Base-by-base conservation (phyloP, 2,888 invertebrate species). In the Chrysodeixis includens region DNA sequence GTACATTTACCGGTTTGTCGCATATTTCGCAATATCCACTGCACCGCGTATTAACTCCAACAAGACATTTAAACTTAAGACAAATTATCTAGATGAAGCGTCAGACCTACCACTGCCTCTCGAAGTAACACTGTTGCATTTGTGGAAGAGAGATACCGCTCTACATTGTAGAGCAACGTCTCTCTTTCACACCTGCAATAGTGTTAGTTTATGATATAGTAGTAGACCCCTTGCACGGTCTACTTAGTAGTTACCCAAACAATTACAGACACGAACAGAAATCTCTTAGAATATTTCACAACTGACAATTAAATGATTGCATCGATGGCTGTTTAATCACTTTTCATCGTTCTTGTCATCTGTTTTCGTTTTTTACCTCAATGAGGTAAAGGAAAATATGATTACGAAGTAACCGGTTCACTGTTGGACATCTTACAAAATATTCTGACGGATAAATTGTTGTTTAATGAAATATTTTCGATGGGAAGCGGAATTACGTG, bases 181-280 rank as follows among this genome's bases (percentile, higher is more conserved):
- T 26, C 26, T 2, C 26, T 26, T 26, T 6, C 6, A 26, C 2
- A 26, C 2, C 26, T 26, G 2, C 26, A 26, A 26, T 6, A 26
- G 2, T 6, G 3, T 26, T 26, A 6, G 3, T 26, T 26, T 26
- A 6, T 26, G 26, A 26, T 2, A 6, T 6, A 26, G 26, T 26
- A 6, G 26, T 26, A 26, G 26, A 26, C 6, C 6, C 26, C 26
- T 66, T 66, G 64, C 82, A 86, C 84, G 88, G 80, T 88, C 87
- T 86, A 84, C 70, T 86, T 85, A 82, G 30, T 81, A 67, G 62
- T 83, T 86, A 77, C 78, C 62, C 53, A 79, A 81, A 82, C 81
- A 83, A 83, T 85, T 83, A 81, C 71, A 66, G 40, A 46, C 82
- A 81, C 76, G 76, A 81, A 81, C 30, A 63, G 46, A 69, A 56